A percentile compares a stretch with the other conserved stretches of the same genome.
phyloP scores from a whole-genome alignment of 2,113 vertebrate species.

The Rhea pennata region DNA sequence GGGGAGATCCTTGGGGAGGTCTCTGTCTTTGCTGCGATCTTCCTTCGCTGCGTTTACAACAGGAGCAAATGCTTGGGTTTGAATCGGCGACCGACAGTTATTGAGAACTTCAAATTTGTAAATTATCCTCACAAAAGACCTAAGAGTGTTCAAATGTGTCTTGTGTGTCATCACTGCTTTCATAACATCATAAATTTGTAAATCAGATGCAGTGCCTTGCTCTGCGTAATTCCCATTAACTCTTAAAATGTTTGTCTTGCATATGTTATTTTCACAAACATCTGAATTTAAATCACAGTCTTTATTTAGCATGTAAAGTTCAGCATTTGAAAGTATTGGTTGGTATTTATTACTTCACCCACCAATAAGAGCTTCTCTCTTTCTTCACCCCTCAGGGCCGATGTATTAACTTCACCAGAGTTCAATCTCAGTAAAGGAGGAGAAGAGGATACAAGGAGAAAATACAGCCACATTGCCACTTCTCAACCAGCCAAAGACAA shows the following conservation, averaged over 20 bases:
- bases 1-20: not conserved
- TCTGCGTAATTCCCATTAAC: constrained; percentile 21
- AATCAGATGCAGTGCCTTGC: not conserved
- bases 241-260: constrained; percentile 21
- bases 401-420: constrained; percentile 91
- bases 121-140: not conserved
- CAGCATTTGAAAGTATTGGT: not conserved
- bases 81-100: not conserved
- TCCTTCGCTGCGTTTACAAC: not conserved
- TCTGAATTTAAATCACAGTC: constrained; percentile 1
- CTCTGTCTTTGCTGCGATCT: not conserved
- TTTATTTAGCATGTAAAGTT: not conserved
- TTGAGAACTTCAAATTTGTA: not conserved
- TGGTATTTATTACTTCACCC: not conserved
- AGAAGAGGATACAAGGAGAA: constrained; percentile 2
- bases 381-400: constrained; percentile 82
- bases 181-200: not conserved
- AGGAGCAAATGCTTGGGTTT: not conserved
- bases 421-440: constrained; percentile 78
- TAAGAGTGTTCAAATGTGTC: not conserved
- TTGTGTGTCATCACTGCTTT: not conserved
- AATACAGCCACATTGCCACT: not conserved
- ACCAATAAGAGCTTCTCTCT: constrained; percentile 50
- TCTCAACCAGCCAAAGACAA: constrained; percentile 39
- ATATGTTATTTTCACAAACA: constrained; percentile 5